Evolutionary conservation across 2,888 invertebrate species (phyloP), one percentile per base, ranked within the genome.

Genomic region (Caprella mutica): DNA sequence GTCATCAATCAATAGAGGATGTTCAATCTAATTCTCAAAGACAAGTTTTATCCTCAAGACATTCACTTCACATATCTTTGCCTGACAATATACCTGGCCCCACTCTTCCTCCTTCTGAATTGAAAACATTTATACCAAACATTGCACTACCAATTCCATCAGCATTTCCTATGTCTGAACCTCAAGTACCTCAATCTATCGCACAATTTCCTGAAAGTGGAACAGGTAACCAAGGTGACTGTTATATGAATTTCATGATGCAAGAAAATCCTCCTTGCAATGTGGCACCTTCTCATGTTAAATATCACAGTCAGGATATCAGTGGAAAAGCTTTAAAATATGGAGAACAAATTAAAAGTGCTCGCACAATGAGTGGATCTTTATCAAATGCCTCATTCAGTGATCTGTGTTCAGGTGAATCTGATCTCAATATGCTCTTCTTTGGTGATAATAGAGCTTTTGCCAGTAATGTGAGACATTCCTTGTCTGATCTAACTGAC

Each of bases 1-100:
- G 52, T 6, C 21, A 51, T 4, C 56, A 56, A n/a, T 56, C 27
- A 42, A 30, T 56, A 24, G 30, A 51, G 3, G 43, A 29, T 8
- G n/a, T 35, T 23, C 52, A 56, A 14, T 52, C 52, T 35, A 50
- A 56, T 17, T n/a, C 50, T 21, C 42, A 48, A 30, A 30, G 53
- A 40, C 39, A 46, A n/a, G 52, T 48, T 48, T n/a, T 30, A 30
- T 27, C 48, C 17, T 30, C 27, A 27, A 48, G 48, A 29, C 30
- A 27, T 9, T 44, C 44, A 23, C 19, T 48, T 14, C 48, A 26
- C 14, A 30, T 48, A 29, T 21, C 48, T 21, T 48, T 29, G 26
- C 21, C 48, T 21, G 48, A 48, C n/a, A n/a, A n/a, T n/a, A n/a
- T n/a, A n/a, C n/a, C n/a, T 30, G 23, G 19, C 8, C 29, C 48